Conservation (phyloP, 2,113 vertebrate genomes). For the Antigone vipio region DNA sequence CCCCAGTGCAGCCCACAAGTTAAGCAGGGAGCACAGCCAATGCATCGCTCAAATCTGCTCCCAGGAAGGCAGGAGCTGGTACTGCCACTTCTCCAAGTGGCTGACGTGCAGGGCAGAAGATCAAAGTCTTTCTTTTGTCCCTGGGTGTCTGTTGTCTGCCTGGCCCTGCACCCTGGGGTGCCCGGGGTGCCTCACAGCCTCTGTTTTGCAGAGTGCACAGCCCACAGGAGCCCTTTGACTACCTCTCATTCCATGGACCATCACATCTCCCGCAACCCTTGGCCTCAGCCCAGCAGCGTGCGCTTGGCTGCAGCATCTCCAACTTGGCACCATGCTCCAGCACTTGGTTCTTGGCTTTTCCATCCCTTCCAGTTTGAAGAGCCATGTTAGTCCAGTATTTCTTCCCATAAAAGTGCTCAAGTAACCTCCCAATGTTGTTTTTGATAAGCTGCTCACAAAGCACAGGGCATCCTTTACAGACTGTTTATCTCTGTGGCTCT, state of each 20-base stretch:
- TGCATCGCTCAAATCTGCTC: background rate
- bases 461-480: background rate
- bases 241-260: background rate
- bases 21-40: background rate
- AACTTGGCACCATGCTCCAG: background rate
- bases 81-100: background rate
- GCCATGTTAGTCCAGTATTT: background rate
- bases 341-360: background rate
- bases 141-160: background rate
- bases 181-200: background rate
- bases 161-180: background rate
- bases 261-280: rapidly evolving
- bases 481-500: background rate
- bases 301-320: background rate
- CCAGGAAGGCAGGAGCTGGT: background rate
- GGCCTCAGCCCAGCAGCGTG: background rate
- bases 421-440: background rate
- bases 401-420: background rate
- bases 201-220: background rate
- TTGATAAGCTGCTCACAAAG: background rate
- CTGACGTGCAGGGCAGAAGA: background rate
- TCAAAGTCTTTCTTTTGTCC: background rate
- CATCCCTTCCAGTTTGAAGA: background rate
- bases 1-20: rapidly evolving
- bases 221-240: background rate